These are phyloP conservation scores for Apogon talboti DNA, from an alignment of 2,797 vertebrate species.

Conservation along the genomic window DNA sequence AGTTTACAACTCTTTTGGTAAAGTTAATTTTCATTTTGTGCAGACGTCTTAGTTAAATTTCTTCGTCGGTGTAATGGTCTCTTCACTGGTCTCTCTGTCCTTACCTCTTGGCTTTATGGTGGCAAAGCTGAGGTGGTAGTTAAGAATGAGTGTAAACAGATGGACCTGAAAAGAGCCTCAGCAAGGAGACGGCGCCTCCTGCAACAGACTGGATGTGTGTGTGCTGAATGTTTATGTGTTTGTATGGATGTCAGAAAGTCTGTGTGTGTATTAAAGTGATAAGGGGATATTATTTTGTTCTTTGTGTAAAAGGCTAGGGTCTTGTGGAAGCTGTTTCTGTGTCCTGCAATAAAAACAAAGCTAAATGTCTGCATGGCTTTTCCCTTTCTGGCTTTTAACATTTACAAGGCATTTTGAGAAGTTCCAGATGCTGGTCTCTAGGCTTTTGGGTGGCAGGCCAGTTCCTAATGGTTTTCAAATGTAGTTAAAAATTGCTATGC, in stretches of 20 bases:
- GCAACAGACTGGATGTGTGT: constrained; percentile 24
- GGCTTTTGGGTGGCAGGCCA: constrained; percentile 46
- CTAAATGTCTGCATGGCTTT: constrained; percentile 57
- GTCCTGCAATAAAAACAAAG: constrained; percentile 74
- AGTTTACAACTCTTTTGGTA: constrained; percentile 23
- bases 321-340: constrained; percentile 67
- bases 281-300: constrained; percentile 26
- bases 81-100: constrained; percentile 16
- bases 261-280: constrained; percentile 29
- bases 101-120: constrained; percentile 18
- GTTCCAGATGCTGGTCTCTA: constrained; percentile 70
- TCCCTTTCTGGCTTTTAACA: constrained; percentile 26
- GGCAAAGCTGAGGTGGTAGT: constrained; percentile 44
- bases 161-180: constrained; percentile 54
- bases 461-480: constrained; percentile 62
- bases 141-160: constrained; percentile 55
- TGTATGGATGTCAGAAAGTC: constrained; percentile 35
- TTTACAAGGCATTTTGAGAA: constrained; percentile 64
- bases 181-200: constrained; percentile 43
- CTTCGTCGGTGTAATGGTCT: constrained; percentile 15
- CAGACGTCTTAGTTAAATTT: constrained; percentile 36
- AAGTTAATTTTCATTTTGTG: constrained; percentile 36
- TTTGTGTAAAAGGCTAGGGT: constrained; percentile 50
- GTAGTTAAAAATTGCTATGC: constrained; percentile 37
- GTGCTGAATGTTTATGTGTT: constrained; percentile 37